phyloP scores from a whole-genome alignment of 2,113 vertebrate species.

The Turdus rufiventris region DNA sequence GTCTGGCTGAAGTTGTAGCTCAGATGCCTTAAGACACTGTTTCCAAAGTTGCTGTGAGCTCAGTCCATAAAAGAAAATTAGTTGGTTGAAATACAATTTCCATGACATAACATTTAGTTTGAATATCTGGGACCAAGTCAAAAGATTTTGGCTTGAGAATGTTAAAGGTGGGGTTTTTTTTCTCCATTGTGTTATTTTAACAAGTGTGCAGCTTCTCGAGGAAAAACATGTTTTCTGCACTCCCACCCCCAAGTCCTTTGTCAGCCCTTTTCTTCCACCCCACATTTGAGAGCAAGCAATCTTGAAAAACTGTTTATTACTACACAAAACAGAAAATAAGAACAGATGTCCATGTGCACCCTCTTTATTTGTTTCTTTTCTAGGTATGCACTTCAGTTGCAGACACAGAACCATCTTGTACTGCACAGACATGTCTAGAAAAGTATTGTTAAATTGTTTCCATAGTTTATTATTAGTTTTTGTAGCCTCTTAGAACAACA shows the following conservation, averaged over 20 bases:
- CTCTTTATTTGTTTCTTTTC: slow-evolving; percentile 2
- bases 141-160: background rate
- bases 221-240: background rate
- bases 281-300: background rate
- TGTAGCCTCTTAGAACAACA: background rate
- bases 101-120: background rate
- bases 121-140: background rate
- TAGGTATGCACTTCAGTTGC: background rate
- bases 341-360: background rate
- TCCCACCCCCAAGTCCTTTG: background rate
- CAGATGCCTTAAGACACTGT: background rate
- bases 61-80: background rate
- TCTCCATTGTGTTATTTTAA: background rate
- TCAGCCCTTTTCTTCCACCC: background rate
- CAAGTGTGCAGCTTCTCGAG: background rate
- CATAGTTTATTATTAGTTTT: background rate
- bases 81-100: background rate
- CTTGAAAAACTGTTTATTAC: background rate
- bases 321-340: background rate
- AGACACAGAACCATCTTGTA: background rate
- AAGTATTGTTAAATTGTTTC: background rate
- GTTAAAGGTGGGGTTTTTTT: background rate
- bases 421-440: slow-evolving; percentile 24
- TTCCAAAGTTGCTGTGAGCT: background rate
- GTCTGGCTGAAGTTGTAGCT: background rate